phyloP scores from a whole-genome alignment of 2,888 invertebrate genomes.

The Pantelozetes paolii region DNA sequence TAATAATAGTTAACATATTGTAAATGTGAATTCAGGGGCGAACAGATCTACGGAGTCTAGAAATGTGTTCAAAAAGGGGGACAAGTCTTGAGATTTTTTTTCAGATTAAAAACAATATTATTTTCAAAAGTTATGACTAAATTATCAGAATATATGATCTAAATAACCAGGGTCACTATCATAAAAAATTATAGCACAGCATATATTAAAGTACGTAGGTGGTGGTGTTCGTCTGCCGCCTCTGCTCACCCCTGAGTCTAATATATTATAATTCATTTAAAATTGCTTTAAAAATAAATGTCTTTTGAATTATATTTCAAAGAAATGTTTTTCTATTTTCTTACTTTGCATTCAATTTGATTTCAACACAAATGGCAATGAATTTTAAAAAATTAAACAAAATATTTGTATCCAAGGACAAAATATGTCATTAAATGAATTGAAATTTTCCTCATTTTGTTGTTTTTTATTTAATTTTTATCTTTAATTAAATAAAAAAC shows the following conservation, averaged over 20 bases:
- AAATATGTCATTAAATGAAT: neutral
- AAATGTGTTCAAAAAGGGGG: no score
- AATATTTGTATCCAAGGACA: neutral
- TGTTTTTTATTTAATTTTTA: neutral
- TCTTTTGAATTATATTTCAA: neutral
- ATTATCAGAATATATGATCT: neutral
- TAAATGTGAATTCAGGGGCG: neutral
- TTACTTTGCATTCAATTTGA: neutral
- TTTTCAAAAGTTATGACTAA: neutral
- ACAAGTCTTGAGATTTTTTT: no score
- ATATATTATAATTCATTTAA: no score
- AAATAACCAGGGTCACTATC: neutral
- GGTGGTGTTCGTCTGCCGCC: no score
- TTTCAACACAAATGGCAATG: conserved; percentile 15
- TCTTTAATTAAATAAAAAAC: neutral
- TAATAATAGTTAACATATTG: neutral
- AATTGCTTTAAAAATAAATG: neutral
- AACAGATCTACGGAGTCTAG: no score
- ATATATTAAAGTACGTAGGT: no score
- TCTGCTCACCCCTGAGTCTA: neutral
- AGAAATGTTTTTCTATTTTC: neutral
- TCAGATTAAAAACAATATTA: neutral
- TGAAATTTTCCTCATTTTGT: neutral
- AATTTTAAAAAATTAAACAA: neutral
- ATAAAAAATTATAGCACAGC: no score